Conservation (phyloP, 2,888 invertebrate genomes). For the Drepana falcataria region DNA sequence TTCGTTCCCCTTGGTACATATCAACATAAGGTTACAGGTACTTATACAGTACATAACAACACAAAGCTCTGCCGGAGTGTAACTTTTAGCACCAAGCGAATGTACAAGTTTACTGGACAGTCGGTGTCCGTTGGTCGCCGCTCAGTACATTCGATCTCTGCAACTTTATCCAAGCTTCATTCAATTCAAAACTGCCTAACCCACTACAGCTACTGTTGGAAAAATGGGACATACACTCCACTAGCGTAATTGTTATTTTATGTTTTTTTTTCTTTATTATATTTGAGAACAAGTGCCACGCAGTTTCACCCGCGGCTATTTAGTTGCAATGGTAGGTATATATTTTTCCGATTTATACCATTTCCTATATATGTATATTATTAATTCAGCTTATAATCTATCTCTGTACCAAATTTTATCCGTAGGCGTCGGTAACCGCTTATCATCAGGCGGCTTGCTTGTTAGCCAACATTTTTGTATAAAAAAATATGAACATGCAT, state of each 20-base stretch:
- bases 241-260: background rate
- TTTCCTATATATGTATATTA: too few relatives aligned
- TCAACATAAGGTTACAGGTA: background rate
- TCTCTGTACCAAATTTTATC: too few relatives aligned
- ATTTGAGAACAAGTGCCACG: too few relatives aligned
- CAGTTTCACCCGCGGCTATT: too few relatives aligned
- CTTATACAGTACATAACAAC: constrained; percentile 8
- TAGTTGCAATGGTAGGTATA: too few relatives aligned
- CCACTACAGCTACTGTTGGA: constrained; percentile 11
- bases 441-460: too few relatives aligned
- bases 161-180: constrained; percentile 33
- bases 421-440: too few relatives aligned
- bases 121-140: constrained; percentile 12
- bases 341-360: too few relatives aligned
- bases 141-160: constrained; percentile 28
- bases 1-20: background rate
- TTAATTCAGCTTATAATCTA: too few relatives aligned
- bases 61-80: constrained; percentile 21
- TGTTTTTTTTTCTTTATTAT: too few relatives aligned
- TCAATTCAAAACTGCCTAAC: constrained; percentile 21
- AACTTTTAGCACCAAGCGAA: constrained; percentile 22
- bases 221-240: constrained; percentile 1
- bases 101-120: constrained; percentile 34
- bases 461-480: too few relatives aligned
- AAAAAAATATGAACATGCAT: too few relatives aligned